Evolutionary conservation across 1,140 invertebrate species (phyloP), one percentile per base, ranked within the genome.

Genomic region (Dendroctonus valens): DNA sequence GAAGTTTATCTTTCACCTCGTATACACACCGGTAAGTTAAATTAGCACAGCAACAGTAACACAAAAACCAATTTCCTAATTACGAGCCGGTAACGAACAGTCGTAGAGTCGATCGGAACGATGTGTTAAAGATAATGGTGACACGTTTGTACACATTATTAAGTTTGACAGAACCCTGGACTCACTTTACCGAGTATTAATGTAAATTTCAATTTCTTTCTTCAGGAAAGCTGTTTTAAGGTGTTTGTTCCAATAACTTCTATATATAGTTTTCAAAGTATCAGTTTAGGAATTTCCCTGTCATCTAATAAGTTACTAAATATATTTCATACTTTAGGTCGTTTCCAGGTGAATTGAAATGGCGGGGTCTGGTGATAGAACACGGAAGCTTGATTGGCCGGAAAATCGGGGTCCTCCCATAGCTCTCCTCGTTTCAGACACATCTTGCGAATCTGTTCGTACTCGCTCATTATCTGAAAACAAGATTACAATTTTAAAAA

Each of bases 361-460:
- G 92, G 92, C 11, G 93, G 92, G 15, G 92, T 94, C 79, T 96
- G 93, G 79, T 95, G 91, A 76, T 96, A 96, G 77, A 96, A 96
- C 5, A 96, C 91, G 0, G 93, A 95, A 0, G 89, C 82, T 77
- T 94, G 92, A 0, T 87, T 87, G 0, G 92, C 91, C 7, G 92
- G 90, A 80, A 96, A 96, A 77, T 94, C 92, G 2, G 91, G 89
- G 81, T 96, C 93, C 80, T 95, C 92, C 90, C 91, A 96, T n/a
- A 94, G 82, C 77, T 91, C 86, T 7, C 87, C 89, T 63, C 87
- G 84, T 81, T 91, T 88, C 74, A 91, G 81, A 79, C 91, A 94
- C 68, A 86, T 83, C 72, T 86, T 84, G 79, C 89, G 89, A 71
- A 95, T 91, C 48, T 89, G 84, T 80, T 94, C 92, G 84, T 90